Conservation (phyloP, 2,797 vertebrate genomes). For the Sebastes goodei region DNA sequence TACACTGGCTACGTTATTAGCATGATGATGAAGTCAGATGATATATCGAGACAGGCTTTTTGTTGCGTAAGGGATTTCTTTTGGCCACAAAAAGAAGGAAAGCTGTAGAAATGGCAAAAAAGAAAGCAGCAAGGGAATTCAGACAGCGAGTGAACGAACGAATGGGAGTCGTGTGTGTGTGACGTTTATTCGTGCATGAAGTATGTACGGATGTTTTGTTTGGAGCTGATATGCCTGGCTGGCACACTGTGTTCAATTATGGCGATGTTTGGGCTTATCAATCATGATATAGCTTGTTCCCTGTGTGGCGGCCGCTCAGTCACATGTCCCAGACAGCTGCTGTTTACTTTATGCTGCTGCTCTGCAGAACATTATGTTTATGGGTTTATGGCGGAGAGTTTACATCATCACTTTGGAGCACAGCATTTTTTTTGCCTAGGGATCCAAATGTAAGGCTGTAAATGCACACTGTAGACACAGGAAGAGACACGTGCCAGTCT, state of each 20-base stretch:
- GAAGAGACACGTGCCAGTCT: background rate
- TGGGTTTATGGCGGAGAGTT: slow-evolving; percentile 8
- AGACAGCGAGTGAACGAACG: background rate
- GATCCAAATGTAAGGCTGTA: background rate
- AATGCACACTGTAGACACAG: background rate
- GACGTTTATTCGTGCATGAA: slow-evolving; percentile 3
- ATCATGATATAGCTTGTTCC: slow-evolving; percentile 70
- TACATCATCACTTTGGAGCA: background rate
- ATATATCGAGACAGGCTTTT: slow-evolving; percentile 43
- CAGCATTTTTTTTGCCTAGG: background rate
- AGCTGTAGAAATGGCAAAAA: background rate
- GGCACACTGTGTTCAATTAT: slow-evolving; percentile 68
- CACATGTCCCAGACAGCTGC: slow-evolving; percentile 65
- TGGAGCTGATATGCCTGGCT: slow-evolving; percentile 38
- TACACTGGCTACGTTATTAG: slow-evolving; percentile 58
- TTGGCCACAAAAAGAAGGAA: background rate
- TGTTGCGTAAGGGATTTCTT: slow-evolving; percentile 55
- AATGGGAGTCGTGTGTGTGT: background rate
- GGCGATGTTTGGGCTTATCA: slow-evolving; percentile 72
- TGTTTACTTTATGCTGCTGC: slow-evolving; percentile 27
- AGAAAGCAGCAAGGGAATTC: background rate
- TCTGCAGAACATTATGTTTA: background rate
- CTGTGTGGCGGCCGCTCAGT: slow-evolving; percentile 35
- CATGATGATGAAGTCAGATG: slow-evolving; percentile 58
- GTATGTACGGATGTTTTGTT: background rate